Conservation (phyloP, 2,797 vertebrate genomes). For the Holocentrus rufus region DNA sequence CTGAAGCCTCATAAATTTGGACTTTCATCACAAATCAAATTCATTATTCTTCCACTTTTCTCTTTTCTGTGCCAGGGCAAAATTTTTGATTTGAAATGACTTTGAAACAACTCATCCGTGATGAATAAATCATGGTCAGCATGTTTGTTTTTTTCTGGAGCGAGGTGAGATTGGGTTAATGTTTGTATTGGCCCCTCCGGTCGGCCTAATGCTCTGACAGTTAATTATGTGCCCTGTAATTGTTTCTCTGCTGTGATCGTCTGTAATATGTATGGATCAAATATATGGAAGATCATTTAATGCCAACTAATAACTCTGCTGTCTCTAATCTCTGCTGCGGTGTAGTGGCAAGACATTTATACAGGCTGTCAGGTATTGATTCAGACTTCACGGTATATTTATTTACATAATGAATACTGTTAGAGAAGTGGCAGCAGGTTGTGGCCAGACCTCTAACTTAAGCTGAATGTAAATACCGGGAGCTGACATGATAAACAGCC, state of each 20-base stretch:
- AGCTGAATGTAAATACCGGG: not conserved
- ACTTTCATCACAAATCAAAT: conserved; percentile 37
- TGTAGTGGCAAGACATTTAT: not conserved
- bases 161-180: conserved; percentile 27
- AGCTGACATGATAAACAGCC: not conserved
- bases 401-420: not conserved
- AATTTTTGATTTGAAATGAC: conserved; percentile 45
- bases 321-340: too few relatives aligned
- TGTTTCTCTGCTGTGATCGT: conserved; percentile 1
- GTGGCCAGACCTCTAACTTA: not conserved
- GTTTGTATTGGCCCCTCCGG: conserved; percentile 29
- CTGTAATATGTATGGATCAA: not conserved
- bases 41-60: conserved; percentile 60
- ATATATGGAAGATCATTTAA: not conserved
- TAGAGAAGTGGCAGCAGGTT: not conserved
- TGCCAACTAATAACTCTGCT: not conserved
- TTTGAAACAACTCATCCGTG: conserved; percentile 49
- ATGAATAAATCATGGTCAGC: conserved; percentile 68
- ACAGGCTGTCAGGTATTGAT: not conserved
- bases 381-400: not conserved
- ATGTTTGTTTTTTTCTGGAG: conserved; percentile 31
- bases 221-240: conserved; percentile 13
- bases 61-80: conserved; percentile 29
- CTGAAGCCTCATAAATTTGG: conserved; percentile 21
- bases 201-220: not conserved